Conservation (phyloP, 2,113 vertebrate species). For the Mastomys coucha region DNA sequence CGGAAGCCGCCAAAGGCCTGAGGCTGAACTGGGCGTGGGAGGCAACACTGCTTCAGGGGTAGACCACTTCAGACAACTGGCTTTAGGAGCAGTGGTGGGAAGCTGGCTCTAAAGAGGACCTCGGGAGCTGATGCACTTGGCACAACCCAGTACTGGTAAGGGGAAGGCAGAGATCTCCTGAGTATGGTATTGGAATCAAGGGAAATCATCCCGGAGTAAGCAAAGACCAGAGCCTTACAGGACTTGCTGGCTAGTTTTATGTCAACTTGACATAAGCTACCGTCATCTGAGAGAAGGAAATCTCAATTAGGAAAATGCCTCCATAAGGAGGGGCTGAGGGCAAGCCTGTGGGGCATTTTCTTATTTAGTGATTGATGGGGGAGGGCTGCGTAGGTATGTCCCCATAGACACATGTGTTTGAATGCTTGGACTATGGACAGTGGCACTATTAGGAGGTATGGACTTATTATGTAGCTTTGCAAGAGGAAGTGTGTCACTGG, state of each 20-base stretch:
- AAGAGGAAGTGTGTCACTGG: no score
- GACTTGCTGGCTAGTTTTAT: not conserved
- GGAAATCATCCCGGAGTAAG: not conserved
- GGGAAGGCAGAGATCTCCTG: not conserved
- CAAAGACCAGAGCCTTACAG: not conserved
- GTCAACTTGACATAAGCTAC: not conserved
- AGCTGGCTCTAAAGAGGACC: no score
- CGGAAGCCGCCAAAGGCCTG: no score
- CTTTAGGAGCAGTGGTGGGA: not conserved
- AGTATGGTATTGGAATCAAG: accelerated
- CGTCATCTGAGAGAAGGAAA: not conserved
- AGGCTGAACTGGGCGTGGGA: no score
- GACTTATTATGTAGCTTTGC: no score
- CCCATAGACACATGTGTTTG: no score
- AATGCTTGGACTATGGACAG: no score
- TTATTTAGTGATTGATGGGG: not conserved
- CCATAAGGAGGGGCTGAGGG: not conserved
- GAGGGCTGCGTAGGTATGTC: not conserved
- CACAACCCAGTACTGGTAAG: not conserved
- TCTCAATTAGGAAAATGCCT: not conserved
- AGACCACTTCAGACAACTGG: not conserved
- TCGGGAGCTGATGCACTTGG: not conserved
- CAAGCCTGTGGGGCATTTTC: not conserved
- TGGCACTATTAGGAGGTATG: no score
- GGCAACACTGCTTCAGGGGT: not conserved